Conservation (phyloP, 2,113 vertebrate genomes). For the Dicrurus megarhynchus region DNA sequence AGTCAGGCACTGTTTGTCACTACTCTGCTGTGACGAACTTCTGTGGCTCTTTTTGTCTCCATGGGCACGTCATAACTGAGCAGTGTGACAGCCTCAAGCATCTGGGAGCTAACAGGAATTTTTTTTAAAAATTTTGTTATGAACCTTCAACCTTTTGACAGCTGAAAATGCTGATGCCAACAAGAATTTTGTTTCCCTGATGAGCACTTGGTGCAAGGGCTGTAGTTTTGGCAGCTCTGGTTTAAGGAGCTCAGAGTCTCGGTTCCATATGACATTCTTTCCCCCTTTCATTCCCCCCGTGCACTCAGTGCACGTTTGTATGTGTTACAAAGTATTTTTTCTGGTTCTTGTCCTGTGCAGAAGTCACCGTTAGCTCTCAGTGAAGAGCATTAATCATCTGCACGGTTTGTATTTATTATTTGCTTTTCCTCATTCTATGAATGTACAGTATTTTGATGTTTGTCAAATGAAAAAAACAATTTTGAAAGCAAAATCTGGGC, state of each 20-base stretch:
- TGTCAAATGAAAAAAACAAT: background rate
- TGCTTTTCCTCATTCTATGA: background rate
- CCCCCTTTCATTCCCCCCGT: background rate
- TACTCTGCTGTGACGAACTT: conserved; percentile 20
- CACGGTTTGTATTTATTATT: background rate
- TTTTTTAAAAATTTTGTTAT: background rate
- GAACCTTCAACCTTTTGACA: conserved; percentile 21
- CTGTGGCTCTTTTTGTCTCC: background rate
- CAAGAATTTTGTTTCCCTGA: background rate
- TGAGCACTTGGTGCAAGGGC: background rate
- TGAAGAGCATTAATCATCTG: background rate
- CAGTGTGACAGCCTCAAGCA: background rate
- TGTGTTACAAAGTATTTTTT: background rate
- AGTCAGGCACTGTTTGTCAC: conserved; percentile 23
- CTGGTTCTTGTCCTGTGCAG: background rate
- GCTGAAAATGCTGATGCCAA: background rate
- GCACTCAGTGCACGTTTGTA: background rate
- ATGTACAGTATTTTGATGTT: background rate
- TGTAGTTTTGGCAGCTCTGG: background rate
- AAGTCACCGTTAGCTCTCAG: background rate
- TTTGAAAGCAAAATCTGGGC: background rate
- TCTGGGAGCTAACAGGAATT: background rate
- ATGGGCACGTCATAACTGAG: background rate
- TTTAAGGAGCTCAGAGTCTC: background rate
- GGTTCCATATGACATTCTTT: background rate